These are phyloP conservation scores for Hydractinia symbiolongicarpus DNA, from an alignment of 30 jellyfish, hydroid and myxozoan genomes.

Conservation along the genomic window DNA sequence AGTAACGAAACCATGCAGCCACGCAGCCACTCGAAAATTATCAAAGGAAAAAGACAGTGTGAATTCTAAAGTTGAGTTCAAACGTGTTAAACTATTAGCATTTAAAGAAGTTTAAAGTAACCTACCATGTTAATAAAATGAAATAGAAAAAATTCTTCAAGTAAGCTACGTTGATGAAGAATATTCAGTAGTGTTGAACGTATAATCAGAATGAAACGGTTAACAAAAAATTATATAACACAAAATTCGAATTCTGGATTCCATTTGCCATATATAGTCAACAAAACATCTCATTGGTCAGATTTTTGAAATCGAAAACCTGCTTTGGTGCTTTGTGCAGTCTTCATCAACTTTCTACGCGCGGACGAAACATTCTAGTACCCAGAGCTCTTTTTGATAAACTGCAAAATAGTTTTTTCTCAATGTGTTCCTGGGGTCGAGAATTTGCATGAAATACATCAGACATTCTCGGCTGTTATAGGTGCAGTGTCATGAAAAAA, in stretches of 20 bases:
- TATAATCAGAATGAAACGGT: not conserved
- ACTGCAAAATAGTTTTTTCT: too few relatives aligned
- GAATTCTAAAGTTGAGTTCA: not conserved
- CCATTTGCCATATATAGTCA: constrained; percentile 13
- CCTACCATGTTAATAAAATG: not conserved
- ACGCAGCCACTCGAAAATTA: too few relatives aligned
- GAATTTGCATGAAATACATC: too few relatives aligned
- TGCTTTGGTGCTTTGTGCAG: too few relatives aligned
- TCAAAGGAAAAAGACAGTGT: not conserved
- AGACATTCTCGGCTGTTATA: too few relatives aligned
- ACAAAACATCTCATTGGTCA: not conserved
- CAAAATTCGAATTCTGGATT: not conserved
- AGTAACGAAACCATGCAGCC: too few relatives aligned
- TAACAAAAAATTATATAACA: not conserved
- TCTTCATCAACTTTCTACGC: too few relatives aligned
- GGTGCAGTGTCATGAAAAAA: too few relatives aligned
- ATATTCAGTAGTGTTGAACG: not conserved
- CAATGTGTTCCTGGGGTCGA: too few relatives aligned
- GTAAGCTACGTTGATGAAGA: constrained; percentile 15
- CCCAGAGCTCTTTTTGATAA: too few relatives aligned
- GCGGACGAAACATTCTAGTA: too few relatives aligned
- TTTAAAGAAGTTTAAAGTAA: not conserved
- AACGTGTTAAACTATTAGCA: not conserved
- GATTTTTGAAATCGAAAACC: not conserved
- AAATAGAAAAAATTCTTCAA: not conserved